Conservation (phyloP, 2,113 vertebrate species). For the Clarias macrocephalus region DNA sequence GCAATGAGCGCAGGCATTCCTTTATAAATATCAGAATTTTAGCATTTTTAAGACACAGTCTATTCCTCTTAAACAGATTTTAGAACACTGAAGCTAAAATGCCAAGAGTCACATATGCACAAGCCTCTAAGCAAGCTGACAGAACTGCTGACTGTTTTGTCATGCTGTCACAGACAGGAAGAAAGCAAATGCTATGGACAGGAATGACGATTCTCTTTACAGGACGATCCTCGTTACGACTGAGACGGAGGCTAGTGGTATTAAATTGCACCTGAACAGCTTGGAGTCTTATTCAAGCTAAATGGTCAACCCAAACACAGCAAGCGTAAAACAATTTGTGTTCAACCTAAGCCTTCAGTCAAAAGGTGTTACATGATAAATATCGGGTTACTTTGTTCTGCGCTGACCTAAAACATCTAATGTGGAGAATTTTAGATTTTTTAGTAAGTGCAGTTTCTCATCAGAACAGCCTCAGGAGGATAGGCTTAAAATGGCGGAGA, state of each 20-base stretch:
- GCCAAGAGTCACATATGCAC: too few relatives aligned
- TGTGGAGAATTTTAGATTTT: too few relatives aligned
- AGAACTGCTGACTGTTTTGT: not conserved
- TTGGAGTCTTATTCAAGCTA: not conserved
- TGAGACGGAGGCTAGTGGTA: not conserved
- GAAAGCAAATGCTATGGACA: not conserved
- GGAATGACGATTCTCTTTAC: not conserved
- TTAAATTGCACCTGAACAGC: not conserved
- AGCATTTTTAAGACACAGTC: too few relatives aligned
- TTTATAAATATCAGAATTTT: too few relatives aligned
- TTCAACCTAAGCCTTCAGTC: not conserved
- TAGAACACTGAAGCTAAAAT: not conserved
- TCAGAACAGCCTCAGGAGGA: not conserved
- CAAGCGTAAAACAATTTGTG: not conserved
- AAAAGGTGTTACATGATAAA: not conserved
- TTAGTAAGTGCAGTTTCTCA: slow-evolving; percentile 1
- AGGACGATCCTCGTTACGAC: too few relatives aligned
- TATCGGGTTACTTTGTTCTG: not conserved
- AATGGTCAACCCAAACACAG: not conserved
- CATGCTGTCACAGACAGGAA: not conserved
- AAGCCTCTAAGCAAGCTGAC: not conserved
- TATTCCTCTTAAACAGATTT: too few relatives aligned
- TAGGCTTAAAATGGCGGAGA: not conserved
- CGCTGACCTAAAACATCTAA: not conserved
- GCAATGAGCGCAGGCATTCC: too few relatives aligned